Evolutionary conservation across 2,797 vertebrate genomes (phyloP).

Genomic region (Sternarchorhynchus goeldii): DNA sequence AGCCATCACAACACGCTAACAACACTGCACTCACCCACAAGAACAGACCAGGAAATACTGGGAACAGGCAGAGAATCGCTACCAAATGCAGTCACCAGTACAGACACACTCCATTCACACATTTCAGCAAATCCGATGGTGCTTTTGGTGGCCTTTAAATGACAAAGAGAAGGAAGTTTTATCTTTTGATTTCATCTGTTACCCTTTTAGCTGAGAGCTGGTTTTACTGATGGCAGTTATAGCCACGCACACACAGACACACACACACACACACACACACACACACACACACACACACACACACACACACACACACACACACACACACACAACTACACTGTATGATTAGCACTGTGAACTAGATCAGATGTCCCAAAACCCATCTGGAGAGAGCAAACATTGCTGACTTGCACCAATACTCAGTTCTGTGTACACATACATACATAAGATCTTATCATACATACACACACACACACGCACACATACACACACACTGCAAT

Average conservation of each 20-base stretch:
- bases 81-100: background rate
- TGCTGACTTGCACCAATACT: constrained; percentile 33
- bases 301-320: constrained; percentile 1
- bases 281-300: background rate
- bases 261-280: background rate
- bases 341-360: constrained; percentile 27
- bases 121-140: background rate
- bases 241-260: background rate
- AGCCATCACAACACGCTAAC: too few species aligned
- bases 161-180: too few species aligned
- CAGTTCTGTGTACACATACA: constrained; percentile 36
- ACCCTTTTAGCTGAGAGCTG: too few species aligned
- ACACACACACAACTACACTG: background rate
- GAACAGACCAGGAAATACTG: too few species aligned
- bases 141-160: background rate
- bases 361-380: constrained; percentile 16
- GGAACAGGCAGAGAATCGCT: too few species aligned
- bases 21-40: too few species aligned
- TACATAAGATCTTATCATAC: constrained; percentile 43
- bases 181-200: too few species aligned
- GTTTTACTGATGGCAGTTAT: background rate
- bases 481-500: constrained; percentile 5
- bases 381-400: constrained; percentile 11
- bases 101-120: background rate
- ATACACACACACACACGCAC: background rate